phyloP scores from a whole-genome alignment of 30 jellyfish, hydroid and myxozoan genomes.

The Turritopsis rubra region DNA sequence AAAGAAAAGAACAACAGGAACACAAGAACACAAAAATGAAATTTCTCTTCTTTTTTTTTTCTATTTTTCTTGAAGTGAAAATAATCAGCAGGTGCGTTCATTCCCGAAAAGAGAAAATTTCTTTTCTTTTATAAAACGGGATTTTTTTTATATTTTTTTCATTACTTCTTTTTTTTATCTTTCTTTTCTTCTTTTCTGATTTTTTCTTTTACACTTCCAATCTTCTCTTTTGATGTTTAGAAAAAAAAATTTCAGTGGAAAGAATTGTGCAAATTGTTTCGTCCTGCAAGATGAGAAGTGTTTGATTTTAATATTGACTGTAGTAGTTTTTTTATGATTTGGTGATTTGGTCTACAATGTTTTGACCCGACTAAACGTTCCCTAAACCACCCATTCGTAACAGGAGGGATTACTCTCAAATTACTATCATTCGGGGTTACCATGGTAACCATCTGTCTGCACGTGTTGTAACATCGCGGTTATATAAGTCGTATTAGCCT shows the following conservation, averaged over 20 bases:
- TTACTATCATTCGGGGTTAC: too few species aligned
- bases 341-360: neutral
- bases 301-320: neutral
- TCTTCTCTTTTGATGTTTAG: neutral
- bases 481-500: too few species aligned
- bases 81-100: neutral
- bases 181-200: too few species aligned
- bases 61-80: neutral
- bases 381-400: too few species aligned
- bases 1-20: neutral
- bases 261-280: neutral
- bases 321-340: neutral
- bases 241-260: neutral
- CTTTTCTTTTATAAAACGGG: neutral
- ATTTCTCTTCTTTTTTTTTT: too few species aligned
- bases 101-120: neutral
- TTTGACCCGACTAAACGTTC: too few species aligned
- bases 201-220: neutral
- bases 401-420: too few species aligned
- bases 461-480: too few species aligned
- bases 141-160: neutral
- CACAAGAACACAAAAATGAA: neutral
- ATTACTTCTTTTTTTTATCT: neutral
- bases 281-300: neutral
- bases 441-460: too few species aligned